These are phyloP conservation scores for Onychostoma macrolepis DNA, from an alignment of 2,113 vertebrate genomes.

Conservation along the genomic window DNA sequence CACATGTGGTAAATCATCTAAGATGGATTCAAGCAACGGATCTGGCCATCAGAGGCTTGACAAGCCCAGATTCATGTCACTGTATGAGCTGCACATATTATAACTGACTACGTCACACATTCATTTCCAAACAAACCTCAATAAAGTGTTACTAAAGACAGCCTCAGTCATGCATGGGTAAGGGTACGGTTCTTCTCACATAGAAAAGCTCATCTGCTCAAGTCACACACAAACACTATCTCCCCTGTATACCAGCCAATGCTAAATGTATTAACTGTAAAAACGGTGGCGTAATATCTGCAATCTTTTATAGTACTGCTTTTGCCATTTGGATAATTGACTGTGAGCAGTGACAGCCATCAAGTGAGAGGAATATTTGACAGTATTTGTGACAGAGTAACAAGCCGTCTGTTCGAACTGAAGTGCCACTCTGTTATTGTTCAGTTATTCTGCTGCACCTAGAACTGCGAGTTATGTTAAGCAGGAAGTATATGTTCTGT, in stretches of 20 bases:
- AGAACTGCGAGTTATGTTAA: neutral
- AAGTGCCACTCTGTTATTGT: neutral
- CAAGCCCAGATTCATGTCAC: slow-evolving; percentile 17
- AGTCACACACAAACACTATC: neutral
- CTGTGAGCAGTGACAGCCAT: neutral
- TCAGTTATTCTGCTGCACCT: neutral
- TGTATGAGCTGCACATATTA: slow-evolving; percentile 23
- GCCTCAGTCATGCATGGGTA: neutral
- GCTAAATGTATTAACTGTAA: neutral
- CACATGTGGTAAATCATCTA: slow-evolving; percentile 29
- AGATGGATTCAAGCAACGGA: slow-evolving; percentile 37
- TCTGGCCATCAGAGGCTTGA: slow-evolving; percentile 25
- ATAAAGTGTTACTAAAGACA: slow-evolving; percentile 14
- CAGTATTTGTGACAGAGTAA: slow-evolving; percentile 29
- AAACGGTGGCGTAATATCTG: neutral
- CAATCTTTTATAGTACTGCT: neutral
- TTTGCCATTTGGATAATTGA: neutral
- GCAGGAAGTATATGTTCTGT: neutral
- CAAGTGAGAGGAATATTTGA: neutral
- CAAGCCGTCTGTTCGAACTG: neutral
- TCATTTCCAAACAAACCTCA: neutral
- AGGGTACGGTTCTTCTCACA: neutral
- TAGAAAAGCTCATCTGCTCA: neutral
- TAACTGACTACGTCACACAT: slow-evolving; percentile 35
- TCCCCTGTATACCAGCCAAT: neutral